Evolutionary conservation across 2,888 invertebrate species (phyloP).

Genomic region (Sipha maydis): DNA sequence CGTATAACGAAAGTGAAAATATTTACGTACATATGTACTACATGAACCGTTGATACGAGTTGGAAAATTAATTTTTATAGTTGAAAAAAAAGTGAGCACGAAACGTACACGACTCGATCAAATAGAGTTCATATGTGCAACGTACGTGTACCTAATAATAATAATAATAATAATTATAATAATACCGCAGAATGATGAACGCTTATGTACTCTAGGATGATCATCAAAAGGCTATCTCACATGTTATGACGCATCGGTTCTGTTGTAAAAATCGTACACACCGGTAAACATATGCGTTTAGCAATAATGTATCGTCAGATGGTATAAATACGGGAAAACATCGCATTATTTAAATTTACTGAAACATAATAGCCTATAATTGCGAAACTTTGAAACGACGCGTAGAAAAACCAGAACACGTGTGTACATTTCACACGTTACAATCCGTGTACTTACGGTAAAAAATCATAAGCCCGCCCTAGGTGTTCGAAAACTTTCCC

Average conservation of each 20-base stretch:
- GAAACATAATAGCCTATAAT: background rate
- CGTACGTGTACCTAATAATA: background rate
- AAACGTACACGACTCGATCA: background rate
- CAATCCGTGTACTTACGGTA: background rate
- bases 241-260: background rate
- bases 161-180: background rate
- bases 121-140: background rate
- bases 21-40: too few species aligned
- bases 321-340: background rate
- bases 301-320: background rate
- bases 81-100: too few species aligned
- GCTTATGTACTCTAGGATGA: background rate
- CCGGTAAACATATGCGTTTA: background rate
- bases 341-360: background rate
- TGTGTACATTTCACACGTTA: constrained; percentile 16
- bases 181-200: background rate
- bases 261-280: background rate
- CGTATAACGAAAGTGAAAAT: too few species aligned
- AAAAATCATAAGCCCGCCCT: background rate
- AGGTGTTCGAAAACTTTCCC: constrained; percentile 31
- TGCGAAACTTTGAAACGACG: constrained; percentile 8
- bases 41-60: background rate
- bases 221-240: background rate
- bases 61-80: background rate
- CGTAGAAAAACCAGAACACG: constrained; percentile 4